Percentiles rank a stretch among this genome's conserved stretches.
These are phyloP conservation scores for Periophthalmus modestus DNA, from an alignment of 2,113 vertebrate genomes.

Conservation along the genomic window DNA sequence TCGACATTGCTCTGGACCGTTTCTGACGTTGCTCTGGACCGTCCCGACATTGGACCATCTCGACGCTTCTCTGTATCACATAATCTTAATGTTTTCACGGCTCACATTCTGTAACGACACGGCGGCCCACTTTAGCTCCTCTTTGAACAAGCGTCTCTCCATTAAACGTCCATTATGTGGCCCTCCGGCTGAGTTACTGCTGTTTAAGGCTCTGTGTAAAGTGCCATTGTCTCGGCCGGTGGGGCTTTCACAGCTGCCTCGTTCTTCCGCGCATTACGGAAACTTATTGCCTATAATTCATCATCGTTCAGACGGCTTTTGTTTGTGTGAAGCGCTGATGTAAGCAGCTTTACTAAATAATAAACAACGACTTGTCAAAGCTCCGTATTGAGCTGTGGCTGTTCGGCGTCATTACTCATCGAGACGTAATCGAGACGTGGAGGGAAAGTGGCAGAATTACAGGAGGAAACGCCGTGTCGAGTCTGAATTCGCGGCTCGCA, in stretches of 20 bases:
- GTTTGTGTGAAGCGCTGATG: slow-evolving; percentile 47
- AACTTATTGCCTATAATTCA: slow-evolving; percentile 28
- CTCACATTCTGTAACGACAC: not conserved
- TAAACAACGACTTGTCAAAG: slow-evolving; percentile 28
- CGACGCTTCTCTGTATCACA: too few species aligned
- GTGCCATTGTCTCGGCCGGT: slow-evolving; percentile 12
- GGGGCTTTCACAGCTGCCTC: slow-evolving; percentile 10
- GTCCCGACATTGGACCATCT: not conserved
- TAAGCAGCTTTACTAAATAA: slow-evolving; percentile 49
- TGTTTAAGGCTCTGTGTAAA: slow-evolving; percentile 27
- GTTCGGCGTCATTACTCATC: slow-evolving; percentile 49
- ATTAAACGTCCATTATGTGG: slow-evolving; percentile 20
- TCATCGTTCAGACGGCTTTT: not conserved
- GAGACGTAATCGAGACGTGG: slow-evolving; percentile 16
- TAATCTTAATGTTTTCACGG: not conserved
- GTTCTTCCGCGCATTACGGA: slow-evolving; percentile 26
- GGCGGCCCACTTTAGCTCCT: not conserved
- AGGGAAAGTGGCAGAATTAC: slow-evolving; percentile 26
- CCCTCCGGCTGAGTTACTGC: slow-evolving; percentile 33
- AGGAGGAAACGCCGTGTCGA: slow-evolving; percentile 29
- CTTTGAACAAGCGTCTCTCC: slow-evolving; percentile 15
- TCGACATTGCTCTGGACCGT: too few species aligned
- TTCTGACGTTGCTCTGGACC: too few species aligned
- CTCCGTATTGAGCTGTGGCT: slow-evolving; percentile 46
- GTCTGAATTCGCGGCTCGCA: slow-evolving; percentile 20